Evolutionary conservation across 2,888 invertebrate genomes (phyloP).

Genomic region (Metalampra italica): DNA sequence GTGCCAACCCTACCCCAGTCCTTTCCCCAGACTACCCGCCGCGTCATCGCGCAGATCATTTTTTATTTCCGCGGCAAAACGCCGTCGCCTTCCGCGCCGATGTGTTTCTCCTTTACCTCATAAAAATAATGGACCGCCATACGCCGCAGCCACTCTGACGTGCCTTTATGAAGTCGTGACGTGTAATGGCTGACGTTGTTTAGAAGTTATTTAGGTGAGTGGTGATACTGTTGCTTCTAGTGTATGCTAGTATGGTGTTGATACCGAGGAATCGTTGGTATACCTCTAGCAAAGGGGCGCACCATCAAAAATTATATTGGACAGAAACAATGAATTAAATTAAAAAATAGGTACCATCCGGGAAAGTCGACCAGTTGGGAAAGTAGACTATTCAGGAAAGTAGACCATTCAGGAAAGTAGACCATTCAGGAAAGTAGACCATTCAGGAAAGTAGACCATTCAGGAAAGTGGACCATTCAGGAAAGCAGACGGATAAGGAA

Average conservation of each 20-base stretch:
- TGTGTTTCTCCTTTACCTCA: slow-evolving; percentile 27
- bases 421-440: too few species aligned
- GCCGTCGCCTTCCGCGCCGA: slow-evolving; percentile 20
- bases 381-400: too few species aligned
- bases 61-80: slow-evolving; percentile 31
- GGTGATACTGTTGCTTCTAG: not conserved
- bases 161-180: slow-evolving; percentile 34
- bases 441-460: too few species aligned
- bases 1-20: not conserved
- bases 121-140: slow-evolving; percentile 37
- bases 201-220: slow-evolving; percentile 4
- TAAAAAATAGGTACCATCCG: too few species aligned
- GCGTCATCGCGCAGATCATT: slow-evolving; percentile 29
- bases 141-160: slow-evolving; percentile 12
- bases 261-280: not conserved
- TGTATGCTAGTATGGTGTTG: not conserved
- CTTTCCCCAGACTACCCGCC: slow-evolving; percentile 7
- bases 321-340: too few species aligned
- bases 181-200: slow-evolving; percentile 21
- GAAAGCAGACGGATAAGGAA: too few species aligned
- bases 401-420: too few species aligned
- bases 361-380: too few species aligned
- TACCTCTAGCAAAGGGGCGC: too few species aligned
- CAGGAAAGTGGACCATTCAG: too few species aligned
- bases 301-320: too few species aligned